phyloP scores from a whole-genome alignment of 1,140 invertebrate species.

The Aleiodes sp. region DNA sequence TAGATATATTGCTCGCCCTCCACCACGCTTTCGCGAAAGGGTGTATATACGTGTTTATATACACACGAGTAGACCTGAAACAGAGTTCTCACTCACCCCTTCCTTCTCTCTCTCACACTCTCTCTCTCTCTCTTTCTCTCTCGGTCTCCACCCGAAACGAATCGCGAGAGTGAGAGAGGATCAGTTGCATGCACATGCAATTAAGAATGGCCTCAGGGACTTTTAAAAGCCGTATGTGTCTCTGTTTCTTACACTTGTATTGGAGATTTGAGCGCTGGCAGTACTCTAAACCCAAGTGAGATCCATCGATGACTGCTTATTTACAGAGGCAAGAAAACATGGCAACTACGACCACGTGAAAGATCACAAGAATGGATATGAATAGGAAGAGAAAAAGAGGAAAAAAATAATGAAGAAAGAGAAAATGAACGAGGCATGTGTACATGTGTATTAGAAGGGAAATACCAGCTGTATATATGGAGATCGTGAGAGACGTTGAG shows the following conservation, averaged over 20 bases:
- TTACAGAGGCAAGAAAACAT: conserved; percentile 53
- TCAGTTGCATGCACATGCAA: conserved; percentile 57
- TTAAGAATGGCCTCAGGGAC: conserved; percentile 51
- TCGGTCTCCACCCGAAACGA: conserved; percentile 20
- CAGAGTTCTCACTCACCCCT: conserved; percentile 25
- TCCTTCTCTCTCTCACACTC: conserved; percentile 30
- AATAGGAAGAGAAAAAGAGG: conserved; percentile 31
- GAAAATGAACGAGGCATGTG: background rate
- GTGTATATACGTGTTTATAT: background rate
- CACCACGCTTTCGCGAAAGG: background rate
- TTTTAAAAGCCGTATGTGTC: background rate
- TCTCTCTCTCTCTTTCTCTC: conserved; percentile 35
- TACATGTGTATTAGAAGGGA: background rate
- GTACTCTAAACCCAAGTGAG: conserved; percentile 31
- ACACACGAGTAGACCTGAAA: too few relatives aligned
- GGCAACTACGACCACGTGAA: conserved; percentile 36
- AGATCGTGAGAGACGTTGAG: conserved; percentile 33
- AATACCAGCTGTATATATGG: conserved; percentile 10
- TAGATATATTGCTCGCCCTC: conserved; percentile 34
- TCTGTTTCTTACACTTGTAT: conserved; percentile 3
- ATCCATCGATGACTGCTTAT: conserved; percentile 59
- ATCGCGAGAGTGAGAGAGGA: conserved; percentile 27
- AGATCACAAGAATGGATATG: conserved; percentile 52
- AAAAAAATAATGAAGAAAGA: too few relatives aligned
- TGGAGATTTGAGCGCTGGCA: background rate